Evolutionary conservation across 2,797 vertebrate genomes (phyloP).

Genomic region (Adelosebastes latens): DNA sequence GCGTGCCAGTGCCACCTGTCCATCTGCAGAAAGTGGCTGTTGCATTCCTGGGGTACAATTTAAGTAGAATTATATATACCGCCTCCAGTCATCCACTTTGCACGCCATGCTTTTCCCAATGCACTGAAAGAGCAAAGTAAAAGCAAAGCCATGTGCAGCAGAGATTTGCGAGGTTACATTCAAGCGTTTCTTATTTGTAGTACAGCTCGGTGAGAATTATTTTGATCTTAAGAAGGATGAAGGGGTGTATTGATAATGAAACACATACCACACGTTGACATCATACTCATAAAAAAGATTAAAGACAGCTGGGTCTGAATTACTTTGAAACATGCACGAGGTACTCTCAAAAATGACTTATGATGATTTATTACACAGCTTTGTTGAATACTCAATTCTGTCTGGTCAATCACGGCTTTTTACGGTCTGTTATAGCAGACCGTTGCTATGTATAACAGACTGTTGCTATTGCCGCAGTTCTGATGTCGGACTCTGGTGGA

Average conservation of each 20-base stretch:
- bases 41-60: conserved; percentile 22
- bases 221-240: neutral
- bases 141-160: neutral
- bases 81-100: neutral
- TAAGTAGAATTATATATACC: neutral
- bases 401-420: no score
- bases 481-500: no score
- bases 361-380: neutral
- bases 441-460: no score
- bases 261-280: neutral
- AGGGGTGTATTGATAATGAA: neutral
- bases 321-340: neutral
- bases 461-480: no score
- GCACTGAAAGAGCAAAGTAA: neutral
- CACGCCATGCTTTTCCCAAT: neutral
- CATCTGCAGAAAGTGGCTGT: conserved; percentile 1
- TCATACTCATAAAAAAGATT: neutral
- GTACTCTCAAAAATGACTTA: neutral
- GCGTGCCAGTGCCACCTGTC: conserved; percentile 46
- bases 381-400: no score
- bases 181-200: neutral
- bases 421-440: no score
- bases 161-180: neutral
- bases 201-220: neutral
- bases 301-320: neutral